phyloP scores from a whole-genome alignment of 1,140 invertebrate species.

The Drosophila hydei region DNA sequence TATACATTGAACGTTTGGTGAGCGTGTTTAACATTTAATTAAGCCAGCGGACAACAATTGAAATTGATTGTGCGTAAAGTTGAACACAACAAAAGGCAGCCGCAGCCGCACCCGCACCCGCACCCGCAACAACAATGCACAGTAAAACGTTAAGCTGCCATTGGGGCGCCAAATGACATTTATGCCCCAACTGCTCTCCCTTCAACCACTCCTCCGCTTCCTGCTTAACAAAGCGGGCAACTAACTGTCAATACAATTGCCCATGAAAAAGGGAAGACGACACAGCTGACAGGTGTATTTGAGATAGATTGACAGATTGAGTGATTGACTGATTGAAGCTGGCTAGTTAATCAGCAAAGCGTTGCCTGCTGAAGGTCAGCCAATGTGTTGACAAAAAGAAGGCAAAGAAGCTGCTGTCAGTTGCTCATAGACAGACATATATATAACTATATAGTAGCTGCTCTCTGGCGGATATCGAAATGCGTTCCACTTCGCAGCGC shows the following conservation, averaged over 20 bases:
- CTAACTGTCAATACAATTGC: conserved; percentile 42
- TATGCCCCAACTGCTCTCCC: background rate
- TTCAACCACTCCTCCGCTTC: background rate
- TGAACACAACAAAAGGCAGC: conserved; percentile 7
- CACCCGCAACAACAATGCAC: conserved; percentile 27
- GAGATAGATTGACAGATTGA: conserved; percentile 21
- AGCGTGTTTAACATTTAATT: conserved; percentile 35
- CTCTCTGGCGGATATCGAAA: conserved; percentile 50
- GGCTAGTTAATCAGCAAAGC: conserved; percentile 49
- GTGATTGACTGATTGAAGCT: conserved; percentile 29
- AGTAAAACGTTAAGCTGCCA: conserved; percentile 27
- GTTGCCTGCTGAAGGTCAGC: conserved; percentile 59
- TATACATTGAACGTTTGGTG: conserved; percentile 3
- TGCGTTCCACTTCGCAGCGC: conserved; percentile 54
- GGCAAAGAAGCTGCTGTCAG: conserved; percentile 9
- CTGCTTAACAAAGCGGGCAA: conserved; percentile 29
- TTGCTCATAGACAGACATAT: background rate
- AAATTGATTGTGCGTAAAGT: conserved; percentile 53
- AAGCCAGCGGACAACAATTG: conserved; percentile 39
- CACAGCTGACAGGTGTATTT: conserved; percentile 5
- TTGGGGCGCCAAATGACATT: conserved; percentile 47
- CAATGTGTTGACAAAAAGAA: conserved; percentile 59
- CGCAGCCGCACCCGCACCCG: conserved; percentile 1
- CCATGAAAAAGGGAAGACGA: conserved; percentile 24
- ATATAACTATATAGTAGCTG: conserved; percentile 7